Base-by-base conservation (phyloP, 2,888 invertebrate species). In the Blastobasis adustella region DNA sequence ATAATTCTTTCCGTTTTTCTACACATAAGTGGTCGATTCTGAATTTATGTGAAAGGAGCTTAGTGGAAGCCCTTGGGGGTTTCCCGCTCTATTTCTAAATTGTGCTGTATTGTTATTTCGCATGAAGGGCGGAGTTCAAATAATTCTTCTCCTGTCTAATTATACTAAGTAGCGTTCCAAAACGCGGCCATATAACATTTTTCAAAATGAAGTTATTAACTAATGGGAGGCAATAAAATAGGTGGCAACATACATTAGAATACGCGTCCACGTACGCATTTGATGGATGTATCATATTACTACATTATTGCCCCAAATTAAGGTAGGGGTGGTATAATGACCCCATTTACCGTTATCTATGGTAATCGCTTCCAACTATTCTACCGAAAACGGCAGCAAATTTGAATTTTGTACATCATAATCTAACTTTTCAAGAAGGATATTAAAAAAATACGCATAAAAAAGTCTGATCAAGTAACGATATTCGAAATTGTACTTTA, bases 401-500 rank as follows among this genome's bases (percentile, higher is more conserved):
- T 84, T 84, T 76, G 69, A 83, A 83, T 79, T 76, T 81, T 72
- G 73, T 80, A 87, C 79, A 76, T 81, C 85, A 84, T 87, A 87
- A 87, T 86, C 83, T 73, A 75, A 76, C 67, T 75, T 69, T 67
- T 9, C 45, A 23, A 23, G 23, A 23, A 23, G 56, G 57, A 67
- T 62, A 63, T 58, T 65, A 69, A 72, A 76, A 73, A 71, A 54
- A 38, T 43, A 44, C 42, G 36, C 40, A 38, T 50, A 62, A 62
- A 61, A 67, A 66, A 58, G 51, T 55, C 60, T 52, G 51, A 54
- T 44, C 55, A 55, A 49, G 42, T 55, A 23, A n/a, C 46, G 47
- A 42, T 47, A 50, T 51, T 49, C 49, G 36, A 62, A 58, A 53
- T 53, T 60, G 52, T 54, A 51, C 65, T 68, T 53, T 71, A 63